These are phyloP conservation scores for Barbus barbus DNA, from an alignment of 2,113 vertebrate species.

Conservation along the genomic window DNA sequence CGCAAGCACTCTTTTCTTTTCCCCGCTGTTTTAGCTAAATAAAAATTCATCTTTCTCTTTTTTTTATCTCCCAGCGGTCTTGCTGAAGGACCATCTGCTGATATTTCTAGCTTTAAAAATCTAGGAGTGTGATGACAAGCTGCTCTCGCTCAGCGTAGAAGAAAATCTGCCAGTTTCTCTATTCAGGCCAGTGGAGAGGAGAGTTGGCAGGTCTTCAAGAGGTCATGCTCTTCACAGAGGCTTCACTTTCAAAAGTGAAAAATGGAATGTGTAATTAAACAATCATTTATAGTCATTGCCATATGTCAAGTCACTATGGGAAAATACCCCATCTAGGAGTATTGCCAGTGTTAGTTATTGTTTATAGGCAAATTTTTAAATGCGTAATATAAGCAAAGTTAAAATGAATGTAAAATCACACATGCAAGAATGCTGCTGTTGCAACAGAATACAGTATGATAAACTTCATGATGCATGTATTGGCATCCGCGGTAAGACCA, in stretches of 20 bases:
- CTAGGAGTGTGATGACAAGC: constrained; percentile 37
- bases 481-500: not conserved
- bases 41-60: constrained; percentile 3
- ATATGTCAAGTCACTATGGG: not conserved
- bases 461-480: not conserved
- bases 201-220: constrained; percentile 48
- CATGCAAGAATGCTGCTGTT: not conserved
- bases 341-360: not conserved
- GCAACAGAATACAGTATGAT: not conserved
- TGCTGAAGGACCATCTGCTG: constrained; percentile 52
- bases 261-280: constrained; percentile 39
- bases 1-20: not conserved
- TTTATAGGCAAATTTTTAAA: not conserved
- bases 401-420: not conserved
- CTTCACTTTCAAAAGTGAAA: constrained; percentile 3
- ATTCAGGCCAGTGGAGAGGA: too few relatives aligned
- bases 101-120: constrained; percentile 37
- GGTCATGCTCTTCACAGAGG: constrained; percentile 18
- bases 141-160: not conserved
- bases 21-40: not conserved
- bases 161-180: too few relatives aligned
- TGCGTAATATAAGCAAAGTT: not conserved
- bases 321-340: not conserved
- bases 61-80: constrained; percentile 30
- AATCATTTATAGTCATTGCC: constrained; percentile 36